These are phyloP conservation scores for Epizoanthus illoricatus DNA, from an alignment of 92 coral and sea anemone species.

Conservation along the genomic window DNA sequence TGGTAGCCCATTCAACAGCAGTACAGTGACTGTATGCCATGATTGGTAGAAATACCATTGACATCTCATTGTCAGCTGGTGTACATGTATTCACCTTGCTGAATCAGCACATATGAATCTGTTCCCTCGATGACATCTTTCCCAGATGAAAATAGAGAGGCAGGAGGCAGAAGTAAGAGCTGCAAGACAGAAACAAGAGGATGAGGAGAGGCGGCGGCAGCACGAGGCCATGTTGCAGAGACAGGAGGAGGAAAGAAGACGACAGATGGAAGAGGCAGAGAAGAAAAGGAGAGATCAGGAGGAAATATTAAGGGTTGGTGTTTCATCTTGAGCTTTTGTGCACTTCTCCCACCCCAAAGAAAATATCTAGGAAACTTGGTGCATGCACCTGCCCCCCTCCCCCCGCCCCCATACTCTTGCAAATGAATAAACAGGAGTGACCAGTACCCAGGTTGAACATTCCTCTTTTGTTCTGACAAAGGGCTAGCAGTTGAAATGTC, in stretches of 20 bases:
- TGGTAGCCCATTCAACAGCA: too few species aligned
- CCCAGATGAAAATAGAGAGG: constrained; percentile 75
- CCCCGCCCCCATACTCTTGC: too few species aligned
- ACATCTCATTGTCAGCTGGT: too few species aligned
- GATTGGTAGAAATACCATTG: not conserved
- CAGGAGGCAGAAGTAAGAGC: constrained; percentile 78
- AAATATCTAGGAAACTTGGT: not conserved
- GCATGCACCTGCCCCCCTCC: not conserved
- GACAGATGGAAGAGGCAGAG: constrained; percentile 68
- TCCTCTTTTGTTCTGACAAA: too few species aligned
- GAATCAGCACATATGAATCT: not conserved
- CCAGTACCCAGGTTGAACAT: too few species aligned
- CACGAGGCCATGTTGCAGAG: constrained; percentile 70
- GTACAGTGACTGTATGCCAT: not conserved
- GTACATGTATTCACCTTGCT: too few species aligned
- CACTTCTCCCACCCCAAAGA: not conserved
- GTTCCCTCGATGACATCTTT: not conserved
- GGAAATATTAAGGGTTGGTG: constrained; percentile 65
- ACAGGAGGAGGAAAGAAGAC: constrained; percentile 84
- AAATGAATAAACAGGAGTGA: too few species aligned
- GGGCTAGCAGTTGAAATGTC: too few species aligned
- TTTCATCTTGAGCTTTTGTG: not conserved
- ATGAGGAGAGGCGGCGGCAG: constrained; percentile 67
- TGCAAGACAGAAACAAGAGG: constrained; percentile 63
- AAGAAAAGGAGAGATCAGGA: constrained; percentile 70